phyloP scores from a whole-genome alignment of 2,113 vertebrate species.

The human region GRCh38 chr3:48223501-48224000 shows the following conservation, averaged over 20 bases:
- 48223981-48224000: background rate
- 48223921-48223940: background rate
- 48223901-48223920: background rate
- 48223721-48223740: too few relatives aligned
- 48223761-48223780: background rate
- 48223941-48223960: background rate
- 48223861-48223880: background rate
- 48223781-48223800: background rate
- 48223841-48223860: background rate
- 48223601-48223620: background rate
- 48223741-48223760: background rate
- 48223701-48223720: background rate
- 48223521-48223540: background rate
- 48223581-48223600: fast-evolving
- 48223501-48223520: constrained; percentile 19
- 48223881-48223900: background rate
- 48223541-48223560: background rate
- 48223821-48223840: background rate
- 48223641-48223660: constrained; percentile 18
- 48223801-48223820: background rate
- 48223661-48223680: background rate
- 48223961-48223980: background rate
- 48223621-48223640: constrained; percentile 17
- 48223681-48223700: constrained; percentile 31
- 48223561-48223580: constrained; percentile 25